A percentile compares a stretch with the other conserved stretches of the same genome.
These are phyloP conservation scores for Spodoptera litura DNA, from an alignment of 1,140 invertebrate genomes.

Conservation along the genomic window DNA sequence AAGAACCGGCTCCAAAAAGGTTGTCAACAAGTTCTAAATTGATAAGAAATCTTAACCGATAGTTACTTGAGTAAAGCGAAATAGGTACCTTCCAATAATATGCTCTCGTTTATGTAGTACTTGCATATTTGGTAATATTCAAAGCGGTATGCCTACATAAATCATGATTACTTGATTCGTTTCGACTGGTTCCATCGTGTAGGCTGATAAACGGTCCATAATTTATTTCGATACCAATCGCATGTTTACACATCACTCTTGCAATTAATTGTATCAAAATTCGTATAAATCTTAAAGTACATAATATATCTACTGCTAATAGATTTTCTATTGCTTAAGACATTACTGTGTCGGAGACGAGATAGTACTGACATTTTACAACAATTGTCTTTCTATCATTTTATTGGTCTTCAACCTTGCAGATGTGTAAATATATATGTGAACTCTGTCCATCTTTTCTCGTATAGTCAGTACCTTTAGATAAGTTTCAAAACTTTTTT, in stretches of 20 bases:
- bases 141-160: slow-evolving; percentile 7
- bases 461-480: too few relatives aligned
- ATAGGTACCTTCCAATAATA: neutral
- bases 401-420: too few relatives aligned
- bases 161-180: slow-evolving; percentile 10
- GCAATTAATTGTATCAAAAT: neutral
- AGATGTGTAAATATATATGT: too few relatives aligned
- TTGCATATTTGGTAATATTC: slow-evolving; percentile 5
- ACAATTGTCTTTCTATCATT: too few relatives aligned
- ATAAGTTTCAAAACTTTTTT: too few relatives aligned
- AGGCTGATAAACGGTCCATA: slow-evolving; percentile 22
- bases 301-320: too few relatives aligned
- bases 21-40: neutral
- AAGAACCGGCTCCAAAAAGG: too few relatives aligned
- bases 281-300: neutral
- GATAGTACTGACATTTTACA: too few relatives aligned
- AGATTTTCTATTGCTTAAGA: too few relatives aligned
- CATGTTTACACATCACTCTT: slow-evolving; percentile 10
- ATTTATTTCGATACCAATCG: neutral
- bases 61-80: neutral
- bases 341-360: too few relatives aligned
- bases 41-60: neutral
- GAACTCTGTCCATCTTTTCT: too few relatives aligned
- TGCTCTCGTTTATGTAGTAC: neutral
- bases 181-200: slow-evolving; percentile 4